Base-by-base conservation (phyloP, 2,797 vertebrate species). In the Rhabdomys pumilio region DNA sequence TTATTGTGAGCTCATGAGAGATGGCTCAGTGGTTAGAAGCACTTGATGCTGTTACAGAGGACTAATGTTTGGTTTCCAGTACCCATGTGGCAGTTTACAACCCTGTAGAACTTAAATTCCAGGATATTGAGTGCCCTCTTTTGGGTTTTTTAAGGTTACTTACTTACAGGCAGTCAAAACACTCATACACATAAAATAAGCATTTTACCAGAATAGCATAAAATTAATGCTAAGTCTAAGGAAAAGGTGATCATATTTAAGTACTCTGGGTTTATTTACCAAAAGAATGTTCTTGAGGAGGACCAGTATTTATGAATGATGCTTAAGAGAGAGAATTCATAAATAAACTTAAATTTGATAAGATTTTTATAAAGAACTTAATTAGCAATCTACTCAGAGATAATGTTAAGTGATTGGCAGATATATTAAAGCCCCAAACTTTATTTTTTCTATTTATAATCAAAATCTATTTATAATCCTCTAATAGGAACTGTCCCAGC, bases 361-460 rank as follows among this genome's bases (percentile, higher is more conserved):
- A 34, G 47, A 47, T 2, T 47, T 85, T 61, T 47, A n/a, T 8
- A 67, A 98, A 92, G 98, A 98, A 0, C 98, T 99, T 0, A 98
- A 95, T 0, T 93, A 0, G 93, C 92, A 0, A 94, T 90, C 0
- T 6, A 0, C 95, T 98, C 0, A 97, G 98, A 0, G 97, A 98
- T 0, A 5, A 81, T 0, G 97, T 98, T 0, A 98, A 98, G 94
- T 98, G 98, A 89, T 95, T 98, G 0, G 94, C 98, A 0, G 97
- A 97, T 0, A 86, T 0, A 75, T 94, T 11, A 0, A 98, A 0
- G 97, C 97, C 0, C 1, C 98, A 0, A 98, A 98, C 0, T 98
- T 98, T 0, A 98, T 98, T 0, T 98, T 44, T 98, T 59, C 0
- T 98, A 0, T 99, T 98, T 0, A 98, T 98, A 0, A 94, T 97